Evolutionary conservation across 2,113 vertebrate species (phyloP).

Genomic region (Poeciliopsis prolifica): DNA sequence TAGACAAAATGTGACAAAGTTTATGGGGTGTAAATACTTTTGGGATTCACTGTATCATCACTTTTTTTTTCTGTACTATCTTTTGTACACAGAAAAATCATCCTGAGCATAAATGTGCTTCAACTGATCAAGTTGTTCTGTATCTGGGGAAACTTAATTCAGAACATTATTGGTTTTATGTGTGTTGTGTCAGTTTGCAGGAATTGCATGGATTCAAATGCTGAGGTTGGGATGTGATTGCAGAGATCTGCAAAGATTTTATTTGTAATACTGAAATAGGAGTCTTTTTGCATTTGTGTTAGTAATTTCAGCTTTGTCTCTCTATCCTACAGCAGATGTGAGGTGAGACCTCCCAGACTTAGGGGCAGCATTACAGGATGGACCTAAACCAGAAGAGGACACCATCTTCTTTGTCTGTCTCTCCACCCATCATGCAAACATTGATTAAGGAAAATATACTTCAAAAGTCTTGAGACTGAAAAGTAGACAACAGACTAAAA

Average conservation of each 20-base stretch:
- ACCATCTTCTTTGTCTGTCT: slow-evolving; percentile 45
- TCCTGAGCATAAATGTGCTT: slow-evolving; percentile 7
- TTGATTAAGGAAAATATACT: slow-evolving; percentile 50
- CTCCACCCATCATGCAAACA: slow-evolving; percentile 47
- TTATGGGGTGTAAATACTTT: background rate
- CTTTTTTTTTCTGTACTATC: slow-evolving; percentile 8
- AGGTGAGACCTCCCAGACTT: slow-evolving; percentile 90
- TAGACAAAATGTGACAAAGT: background rate
- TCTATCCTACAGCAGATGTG: slow-evolving; percentile 86
- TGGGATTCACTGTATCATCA: background rate
- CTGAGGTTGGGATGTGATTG: slow-evolving; percentile 28
- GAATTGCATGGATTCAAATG: slow-evolving; percentile 58
- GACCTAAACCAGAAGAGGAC: slow-evolving; percentile 53
- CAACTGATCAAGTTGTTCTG: slow-evolving; percentile 15
- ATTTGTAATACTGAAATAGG: background rate
- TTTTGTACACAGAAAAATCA: slow-evolving; percentile 7
- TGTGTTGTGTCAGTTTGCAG: slow-evolving; percentile 31
- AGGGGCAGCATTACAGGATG: slow-evolving; percentile 84
- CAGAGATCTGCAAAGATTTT: background rate
- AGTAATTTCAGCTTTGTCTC: slow-evolving; percentile 27
- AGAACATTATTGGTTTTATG: slow-evolving; percentile 17
- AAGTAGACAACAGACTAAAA: slow-evolving; percentile 54
- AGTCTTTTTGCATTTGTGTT: background rate
- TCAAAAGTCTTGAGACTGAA: slow-evolving; percentile 57
- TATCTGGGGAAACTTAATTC: slow-evolving; percentile 26